Base-by-base conservation (phyloP, 2,113 vertebrate genomes). In the Saccopteryx leptura region DNA sequence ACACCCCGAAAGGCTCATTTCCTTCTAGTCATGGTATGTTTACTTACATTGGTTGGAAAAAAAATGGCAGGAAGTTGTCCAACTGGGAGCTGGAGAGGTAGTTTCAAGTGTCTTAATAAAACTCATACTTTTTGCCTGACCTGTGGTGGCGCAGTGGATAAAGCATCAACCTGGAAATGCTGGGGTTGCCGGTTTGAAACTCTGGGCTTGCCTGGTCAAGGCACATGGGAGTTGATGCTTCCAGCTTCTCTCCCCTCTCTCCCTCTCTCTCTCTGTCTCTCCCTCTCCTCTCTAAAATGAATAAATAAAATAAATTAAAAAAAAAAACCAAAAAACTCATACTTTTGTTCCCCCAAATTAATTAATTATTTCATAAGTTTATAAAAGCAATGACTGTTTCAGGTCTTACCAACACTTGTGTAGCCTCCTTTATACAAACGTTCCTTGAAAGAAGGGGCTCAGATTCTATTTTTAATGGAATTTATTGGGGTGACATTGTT, bases 121-220 rank as follows among this genome's bases (percentile, higher is more conserved):
- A 80, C 71, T 83, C 52, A 63, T 68, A 72, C 39, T 52, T 94
- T 69, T 68, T n/a, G n/a, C n/a, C n/a, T n/a, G n/a, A n/a, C n/a
- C n/a, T n/a, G n/a, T n/a, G n/a, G n/a, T n/a, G n/a, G n/a, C n/a
- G n/a, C n/a, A n/a, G n/a, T n/a, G n/a, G n/a, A n/a, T n/a, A n/a
- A n/a, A n/a, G n/a, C n/a, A n/a, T n/a, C n/a, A n/a, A n/a, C n/a
- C n/a, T n/a, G n/a, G n/a, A n/a, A n/a, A n/a, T n/a, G n/a, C n/a
- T n/a, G n/a, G n/a, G n/a, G n/a, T n/a, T n/a, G n/a, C n/a, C n/a
- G n/a, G n/a, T n/a, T n/a, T n/a, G n/a, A n/a, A n/a, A n/a, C n/a
- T n/a, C n/a, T n/a, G n/a, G n/a, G n/a, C n/a, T n/a, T n/a, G n/a
- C n/a, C n/a, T n/a, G n/a, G n/a, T n/a, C n/a, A n/a, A n/a, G n/a